Base-by-base conservation (phyloP, 2,888 invertebrate genomes). In the Herminia tarsipennalis region DNA sequence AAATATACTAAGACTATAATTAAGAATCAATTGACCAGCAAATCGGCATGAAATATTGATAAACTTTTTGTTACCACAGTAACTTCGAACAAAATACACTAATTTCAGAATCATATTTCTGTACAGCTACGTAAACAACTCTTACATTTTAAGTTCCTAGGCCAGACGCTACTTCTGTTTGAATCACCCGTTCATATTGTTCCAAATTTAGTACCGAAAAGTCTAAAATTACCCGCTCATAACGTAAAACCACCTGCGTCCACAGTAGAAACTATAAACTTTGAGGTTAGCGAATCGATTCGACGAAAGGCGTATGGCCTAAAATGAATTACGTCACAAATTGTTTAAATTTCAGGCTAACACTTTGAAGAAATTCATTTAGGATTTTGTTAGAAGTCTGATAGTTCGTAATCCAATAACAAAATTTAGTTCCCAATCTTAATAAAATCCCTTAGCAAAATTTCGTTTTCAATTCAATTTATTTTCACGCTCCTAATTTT, bases 111-210 rank as follows among this genome's bases (percentile, higher is more conserved):
- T 32, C 25, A 20, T 12, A 13, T 43, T 25, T 24, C 36, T 13
- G 2, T 6, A 3, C 24, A 18, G 3, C 25, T 24, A 36, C 30
- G 37, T 21, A 25, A 33, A 9, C 17, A 3, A 18, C 29, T 38
- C 22, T 18, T 38, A 39, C 38, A 37, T 48, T 53, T 38, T 36
- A 53, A 20, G n/a, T 37, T 34, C 35, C 25, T 45, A 52, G 35
- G 32, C 50, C 45, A 62, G 52, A 52, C 44, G 38, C 28, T 35
- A 20, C 34, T 10, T 43, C 45, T 29, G 41, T 37, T 51, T 65
- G 57, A 65, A 54, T 61, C 62, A 63, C 47, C 41, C 24, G 39
- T 42, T 38, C 60, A 43, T 53, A 62, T 40, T 52, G 62, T 55
- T 65, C 62, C 47, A 58, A 44, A 62, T 58, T 66, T 66, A 64